Evolutionary conservation across 2,888 invertebrate species (phyloP), one percentile per base, ranked within the genome.

Genomic region (Polymixis lichenea): DNA sequence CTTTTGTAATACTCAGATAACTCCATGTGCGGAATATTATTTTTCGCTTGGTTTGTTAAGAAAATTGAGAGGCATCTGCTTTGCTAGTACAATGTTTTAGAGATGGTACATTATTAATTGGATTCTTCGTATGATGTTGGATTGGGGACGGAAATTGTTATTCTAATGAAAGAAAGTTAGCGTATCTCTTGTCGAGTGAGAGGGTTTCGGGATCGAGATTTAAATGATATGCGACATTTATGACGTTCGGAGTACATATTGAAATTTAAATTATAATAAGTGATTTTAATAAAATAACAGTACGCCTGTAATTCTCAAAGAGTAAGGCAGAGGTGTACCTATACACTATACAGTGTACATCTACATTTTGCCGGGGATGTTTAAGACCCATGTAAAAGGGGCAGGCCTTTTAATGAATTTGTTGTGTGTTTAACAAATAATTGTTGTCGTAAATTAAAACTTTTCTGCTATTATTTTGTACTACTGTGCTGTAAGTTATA

Each of bases 11-110:
- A 94, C 94, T 91, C 80, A 90, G 90, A 92, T 93, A 90, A 92
- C 89, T 91, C 86, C 86, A 89, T 91, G 89, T 88, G 89, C 82
- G 62, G 92, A 92, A 93, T 93, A 94, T 94, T 93, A 93, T 94
- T 94, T 95, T 94, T 88, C 94, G 95, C 94, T 93, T 94, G 92
- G 93, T 92, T 95, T 94, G 90, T 86, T 92, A 92, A 92, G 94
- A 94, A 95, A 93, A 95, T 95, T 95, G 94, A 91, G 86, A 91
- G 90, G 61, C 92, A 93, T 94, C 91, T 93, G 93, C 89, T 89
- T 90, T 91, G 88, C 89, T 90, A 91, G 90, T 91, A 87, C 85
- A 84, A 86, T 88, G 78, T 83, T 87, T 80, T 65, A 56, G 62
- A 38, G 60, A 77, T 68, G 74, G 70, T 56, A 65, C 62, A 77